Conservation (phyloP, 2,888 invertebrate genomes). For the Ephialtes manifestator region DNA sequence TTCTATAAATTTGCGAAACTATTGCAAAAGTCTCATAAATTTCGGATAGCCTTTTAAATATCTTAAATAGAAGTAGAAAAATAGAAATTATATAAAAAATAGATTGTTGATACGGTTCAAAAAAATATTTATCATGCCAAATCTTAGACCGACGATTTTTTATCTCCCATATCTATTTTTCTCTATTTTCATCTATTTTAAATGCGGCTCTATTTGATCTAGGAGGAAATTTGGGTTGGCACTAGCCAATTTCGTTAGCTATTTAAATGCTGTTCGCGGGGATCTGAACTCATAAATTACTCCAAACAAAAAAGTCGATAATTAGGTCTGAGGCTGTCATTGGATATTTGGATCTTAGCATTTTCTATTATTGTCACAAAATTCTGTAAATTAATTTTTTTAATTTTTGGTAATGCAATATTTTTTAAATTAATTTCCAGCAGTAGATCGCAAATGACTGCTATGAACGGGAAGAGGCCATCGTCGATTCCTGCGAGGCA, state of each 20-base stretch:
- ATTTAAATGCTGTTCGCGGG: conserved; percentile 10
- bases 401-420: background rate
- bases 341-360: conserved; percentile 26
- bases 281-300: background rate
- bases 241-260: background rate
- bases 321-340: conserved; percentile 2
- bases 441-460: conserved; percentile 82
- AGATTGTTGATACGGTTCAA: too few relatives aligned
- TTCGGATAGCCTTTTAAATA: too few relatives aligned
- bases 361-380: conserved; percentile 37
- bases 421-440: conserved; percentile 63
- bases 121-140: too few relatives aligned
- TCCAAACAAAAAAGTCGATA: conserved; percentile 8
- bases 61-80: too few relatives aligned
- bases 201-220: background rate
- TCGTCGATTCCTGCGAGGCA: conserved; percentile 81
- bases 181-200: background rate
- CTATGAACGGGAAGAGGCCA: conserved; percentile 84
- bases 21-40: too few relatives aligned
- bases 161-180: too few relatives aligned
- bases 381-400: too few relatives aligned
- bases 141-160: too few relatives aligned
- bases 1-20: too few relatives aligned
- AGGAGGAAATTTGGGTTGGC: background rate
- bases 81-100: too few relatives aligned